Evolutionary conservation across 2,888 invertebrate genomes (phyloP).

Genomic region (Scelioninae gen. 1): DNA sequence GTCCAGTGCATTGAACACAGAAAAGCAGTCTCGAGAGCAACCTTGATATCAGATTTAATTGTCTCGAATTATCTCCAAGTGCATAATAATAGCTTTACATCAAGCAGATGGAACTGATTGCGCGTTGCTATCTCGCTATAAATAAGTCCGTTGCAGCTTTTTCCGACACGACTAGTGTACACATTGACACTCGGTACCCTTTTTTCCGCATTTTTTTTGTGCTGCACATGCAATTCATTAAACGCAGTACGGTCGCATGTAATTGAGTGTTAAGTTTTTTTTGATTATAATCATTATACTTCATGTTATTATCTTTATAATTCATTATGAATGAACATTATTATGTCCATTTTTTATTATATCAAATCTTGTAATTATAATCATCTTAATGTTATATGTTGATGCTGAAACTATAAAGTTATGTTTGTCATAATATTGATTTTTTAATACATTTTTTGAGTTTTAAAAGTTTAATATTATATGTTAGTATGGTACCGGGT

Average conservation of each 20-base stretch:
- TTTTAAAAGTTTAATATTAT: too few relatives aligned
- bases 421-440: too few relatives aligned
- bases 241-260: background rate
- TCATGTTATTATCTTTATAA: background rate
- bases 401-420: too few relatives aligned
- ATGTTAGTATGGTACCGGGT: too few relatives aligned
- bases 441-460: too few relatives aligned
- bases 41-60: slow-evolving; percentile 54
- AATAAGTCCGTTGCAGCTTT: slow-evolving; percentile 47
- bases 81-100: slow-evolving; percentile 53
- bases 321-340: too few relatives aligned
- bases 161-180: slow-evolving; percentile 51
- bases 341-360: too few relatives aligned
- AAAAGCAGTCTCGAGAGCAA: slow-evolving; percentile 28
- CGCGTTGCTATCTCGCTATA: slow-evolving; percentile 53
- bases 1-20: slow-evolving; percentile 22
- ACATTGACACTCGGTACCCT: slow-evolving; percentile 31
- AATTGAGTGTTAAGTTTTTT: slow-evolving; percentile 9
- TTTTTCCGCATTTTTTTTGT: slow-evolving; percentile 29
- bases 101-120: slow-evolving; percentile 59
- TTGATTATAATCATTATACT: background rate
- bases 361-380: too few relatives aligned
- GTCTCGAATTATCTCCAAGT: slow-evolving; percentile 58
- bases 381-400: too few relatives aligned
- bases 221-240: background rate